Conservation (phyloP, 2,888 invertebrate species). For the Helleia helle region DNA sequence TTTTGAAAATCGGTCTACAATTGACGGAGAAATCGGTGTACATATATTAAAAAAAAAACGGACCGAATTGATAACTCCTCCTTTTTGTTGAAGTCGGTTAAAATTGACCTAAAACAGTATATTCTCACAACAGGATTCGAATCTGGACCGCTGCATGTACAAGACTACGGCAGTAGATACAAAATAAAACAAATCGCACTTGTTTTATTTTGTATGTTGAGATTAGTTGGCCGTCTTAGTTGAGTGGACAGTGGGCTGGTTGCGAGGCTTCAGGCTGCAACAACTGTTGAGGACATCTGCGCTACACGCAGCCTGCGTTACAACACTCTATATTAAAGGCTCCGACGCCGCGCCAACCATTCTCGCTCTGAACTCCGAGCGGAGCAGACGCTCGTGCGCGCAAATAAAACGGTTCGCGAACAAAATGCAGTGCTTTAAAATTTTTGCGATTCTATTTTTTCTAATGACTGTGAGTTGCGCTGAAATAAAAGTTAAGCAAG, state of each 20-base stretch:
- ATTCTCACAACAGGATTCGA: too few species aligned
- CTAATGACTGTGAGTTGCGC: conserved; percentile 31
- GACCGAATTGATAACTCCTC: too few species aligned
- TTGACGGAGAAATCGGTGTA: too few species aligned
- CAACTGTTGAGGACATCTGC: conserved; percentile 69
- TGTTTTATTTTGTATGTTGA: too few species aligned
- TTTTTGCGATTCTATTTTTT: conserved; percentile 31
- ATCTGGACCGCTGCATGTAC: too few species aligned
- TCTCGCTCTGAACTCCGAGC: conserved; percentile 30
- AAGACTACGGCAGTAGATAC: too few species aligned
- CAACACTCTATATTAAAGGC: conserved; percentile 26
- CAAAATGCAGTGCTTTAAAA: conserved; percentile 39
- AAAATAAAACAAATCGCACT: too few species aligned
- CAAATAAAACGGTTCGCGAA: conserved; percentile 6
- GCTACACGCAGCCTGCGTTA: conserved; percentile 30
- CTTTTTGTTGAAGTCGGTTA: too few species aligned
- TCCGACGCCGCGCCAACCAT: conserved; percentile 31
- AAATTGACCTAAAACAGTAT: too few species aligned
- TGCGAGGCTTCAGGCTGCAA: conserved; percentile 28
- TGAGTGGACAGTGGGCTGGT: not conserved
- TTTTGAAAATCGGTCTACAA: too few species aligned
- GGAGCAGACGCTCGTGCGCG: conserved; percentile 24
- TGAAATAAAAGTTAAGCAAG: conserved; percentile 32
- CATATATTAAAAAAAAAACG: too few species aligned
- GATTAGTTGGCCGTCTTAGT: too few species aligned